phyloP scores from a whole-genome alignment of 1,140 invertebrate species.

The Zaprionus taronus region DNA sequence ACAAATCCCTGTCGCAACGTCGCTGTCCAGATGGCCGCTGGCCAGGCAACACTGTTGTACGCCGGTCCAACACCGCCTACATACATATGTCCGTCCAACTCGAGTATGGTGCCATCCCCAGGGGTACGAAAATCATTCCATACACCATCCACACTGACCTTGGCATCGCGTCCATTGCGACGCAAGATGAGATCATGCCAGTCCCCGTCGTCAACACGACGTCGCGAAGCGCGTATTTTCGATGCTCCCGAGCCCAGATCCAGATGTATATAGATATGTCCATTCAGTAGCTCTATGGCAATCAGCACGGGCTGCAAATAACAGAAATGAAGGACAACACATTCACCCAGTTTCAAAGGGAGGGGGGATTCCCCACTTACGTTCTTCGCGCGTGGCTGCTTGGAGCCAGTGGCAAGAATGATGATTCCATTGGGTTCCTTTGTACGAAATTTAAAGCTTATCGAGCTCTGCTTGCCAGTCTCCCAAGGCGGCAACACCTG shows the following conservation, averaged over 20 bases:
- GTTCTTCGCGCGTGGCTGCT: constrained; percentile 88
- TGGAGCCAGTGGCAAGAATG: constrained; percentile 94
- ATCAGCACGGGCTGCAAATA: constrained; percentile 92
- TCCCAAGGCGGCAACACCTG: constrained; percentile 93
- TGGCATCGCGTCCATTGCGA: constrained; percentile 91
- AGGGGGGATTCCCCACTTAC: constrained; percentile 44
- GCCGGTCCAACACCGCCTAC: constrained; percentile 94
- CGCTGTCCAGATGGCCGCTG: constrained; percentile 95
- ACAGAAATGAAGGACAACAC: not conserved
- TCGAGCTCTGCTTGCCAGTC: constrained; percentile 92
- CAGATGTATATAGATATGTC: constrained; percentile 95
- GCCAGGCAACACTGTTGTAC: constrained; percentile 90
- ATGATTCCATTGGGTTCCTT: constrained; percentile 97
- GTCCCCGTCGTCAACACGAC: constrained; percentile 93
- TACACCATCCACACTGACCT: constrained; percentile 95
- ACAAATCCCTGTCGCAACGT: constrained; percentile 95
- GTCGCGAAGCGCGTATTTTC: constrained; percentile 92
- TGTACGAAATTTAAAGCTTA: constrained; percentile 97
- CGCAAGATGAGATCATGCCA: constrained; percentile 96
- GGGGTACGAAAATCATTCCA: constrained; percentile 95
- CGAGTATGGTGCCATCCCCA: constrained; percentile 92
- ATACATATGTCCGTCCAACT: constrained; percentile 95
- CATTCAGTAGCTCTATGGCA: constrained; percentile 96
- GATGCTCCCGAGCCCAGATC: constrained; percentile 96
- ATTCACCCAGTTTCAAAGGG: not conserved